These are phyloP conservation scores for Nesometra sesokonis DNA, from an alignment of 35 echinoderm and acorn worm genomes.

Conservation along the genomic window DNA sequence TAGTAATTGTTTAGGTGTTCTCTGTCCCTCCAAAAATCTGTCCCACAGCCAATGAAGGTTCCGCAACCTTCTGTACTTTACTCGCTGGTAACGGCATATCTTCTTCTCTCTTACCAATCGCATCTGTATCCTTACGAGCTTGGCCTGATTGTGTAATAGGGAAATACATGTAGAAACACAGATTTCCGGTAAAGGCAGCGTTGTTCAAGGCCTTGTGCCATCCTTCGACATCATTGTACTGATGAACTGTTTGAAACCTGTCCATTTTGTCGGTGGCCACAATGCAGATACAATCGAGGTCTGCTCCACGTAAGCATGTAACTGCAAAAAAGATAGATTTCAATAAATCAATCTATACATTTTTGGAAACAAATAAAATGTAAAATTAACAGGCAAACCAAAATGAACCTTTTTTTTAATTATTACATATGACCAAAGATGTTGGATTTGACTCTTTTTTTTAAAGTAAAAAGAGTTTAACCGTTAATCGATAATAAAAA, in stretches of 20 bases:
- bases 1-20: background rate
- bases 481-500: too few relatives aligned
- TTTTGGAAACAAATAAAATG: too few relatives aligned
- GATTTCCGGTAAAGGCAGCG: background rate
- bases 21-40: background rate
- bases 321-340: too few relatives aligned
- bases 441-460: too few relatives aligned
- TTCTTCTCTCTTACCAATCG: conserved; percentile 4
- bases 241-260: background rate
- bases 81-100: conserved; percentile 10
- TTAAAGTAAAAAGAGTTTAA: too few relatives aligned
- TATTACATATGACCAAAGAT: too few relatives aligned
- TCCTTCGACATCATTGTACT: conserved; percentile 42
- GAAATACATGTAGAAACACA: background rate
- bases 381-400: too few relatives aligned
- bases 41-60: background rate
- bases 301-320: background rate
- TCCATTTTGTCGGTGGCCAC: conserved; percentile 11
- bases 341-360: too few relatives aligned
- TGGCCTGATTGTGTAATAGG: conserved; percentile 3
- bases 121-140: conserved; percentile 8
- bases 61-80: conserved; percentile 1
- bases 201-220: conserved; percentile 26
- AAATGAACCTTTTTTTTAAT: too few relatives aligned
- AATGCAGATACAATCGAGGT: background rate